A percentile compares a stretch with the other conserved stretches of the same genome.
phyloP scores from a whole-genome alignment of 2,797 vertebrate genomes.

The Clarias laeviceps region DNA sequence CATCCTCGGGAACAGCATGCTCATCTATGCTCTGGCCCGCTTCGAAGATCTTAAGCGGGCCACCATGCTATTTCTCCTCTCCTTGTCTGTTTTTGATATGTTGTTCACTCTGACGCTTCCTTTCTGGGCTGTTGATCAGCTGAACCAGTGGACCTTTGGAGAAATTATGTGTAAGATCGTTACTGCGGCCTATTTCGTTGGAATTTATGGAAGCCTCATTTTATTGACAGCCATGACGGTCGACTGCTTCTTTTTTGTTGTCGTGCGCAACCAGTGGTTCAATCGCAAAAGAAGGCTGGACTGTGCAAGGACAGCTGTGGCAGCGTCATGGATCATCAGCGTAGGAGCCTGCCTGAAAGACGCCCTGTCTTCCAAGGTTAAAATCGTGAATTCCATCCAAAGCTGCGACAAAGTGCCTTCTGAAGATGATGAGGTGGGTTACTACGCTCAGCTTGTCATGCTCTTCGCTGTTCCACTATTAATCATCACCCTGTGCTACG shows the following conservation, averaged over 20 bases:
- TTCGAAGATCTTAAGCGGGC: slow-evolving; percentile 63
- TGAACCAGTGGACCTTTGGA: slow-evolving; percentile 70
- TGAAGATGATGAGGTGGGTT: slow-evolving; percentile 24
- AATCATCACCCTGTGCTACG: slow-evolving; percentile 70
- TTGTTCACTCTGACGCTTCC: slow-evolving; percentile 70
- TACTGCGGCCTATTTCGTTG: slow-evolving; percentile 51
- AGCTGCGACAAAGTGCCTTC: slow-evolving; percentile 14
- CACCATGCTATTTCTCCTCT: slow-evolving; percentile 71
- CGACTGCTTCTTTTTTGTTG: slow-evolving; percentile 69
- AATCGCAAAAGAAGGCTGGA: slow-evolving; percentile 40
- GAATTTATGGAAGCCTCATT: slow-evolving; percentile 69
- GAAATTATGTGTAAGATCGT: slow-evolving; percentile 65
- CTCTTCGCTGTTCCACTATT: slow-evolving; percentile 70
- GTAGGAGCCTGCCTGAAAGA: slow-evolving; percentile 58
- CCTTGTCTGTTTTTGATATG: slow-evolving; percentile 69
- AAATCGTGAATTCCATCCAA: accelerated
- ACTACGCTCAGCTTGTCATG: slow-evolving; percentile 65
- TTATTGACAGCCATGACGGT: slow-evolving; percentile 72
- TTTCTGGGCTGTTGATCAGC: slow-evolving; percentile 62
- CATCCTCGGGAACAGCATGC: slow-evolving; percentile 62
- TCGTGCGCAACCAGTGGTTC: slow-evolving; percentile 57
- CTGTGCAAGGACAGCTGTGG: slow-evolving; percentile 53
- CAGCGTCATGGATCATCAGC: slow-evolving; percentile 68
- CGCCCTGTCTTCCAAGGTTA: slow-evolving; percentile 27
- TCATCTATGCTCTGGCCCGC: slow-evolving; percentile 59